Evolutionary conservation across 2,797 vertebrate genomes (phyloP).

Genomic region (Botia kubotai): DNA sequence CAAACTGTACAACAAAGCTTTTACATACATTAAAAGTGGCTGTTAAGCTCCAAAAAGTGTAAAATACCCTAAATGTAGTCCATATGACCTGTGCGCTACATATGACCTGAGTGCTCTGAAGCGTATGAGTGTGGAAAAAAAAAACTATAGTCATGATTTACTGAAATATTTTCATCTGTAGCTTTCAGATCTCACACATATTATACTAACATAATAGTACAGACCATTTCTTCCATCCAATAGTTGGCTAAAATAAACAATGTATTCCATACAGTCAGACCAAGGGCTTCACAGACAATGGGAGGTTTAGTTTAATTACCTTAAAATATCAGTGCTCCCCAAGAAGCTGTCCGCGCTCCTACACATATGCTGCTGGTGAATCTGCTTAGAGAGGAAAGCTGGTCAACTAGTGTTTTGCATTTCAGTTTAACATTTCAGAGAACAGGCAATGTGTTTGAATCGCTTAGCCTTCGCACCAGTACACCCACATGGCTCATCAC

Average conservation of each 20-base stretch:
- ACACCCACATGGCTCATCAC: slow-evolving; percentile 78
- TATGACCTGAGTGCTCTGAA: too few species aligned
- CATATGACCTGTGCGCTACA: too few species aligned
- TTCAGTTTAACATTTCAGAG: slow-evolving; percentile 84
- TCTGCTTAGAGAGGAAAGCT: slow-evolving; percentile 77
- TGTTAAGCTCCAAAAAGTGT: too few species aligned
- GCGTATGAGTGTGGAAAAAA: too few species aligned
- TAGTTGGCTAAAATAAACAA: slow-evolving; percentile 10
- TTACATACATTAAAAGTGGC: too few species aligned
- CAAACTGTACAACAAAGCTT: too few species aligned
- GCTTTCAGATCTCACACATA: background rate
- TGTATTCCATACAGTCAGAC: background rate
- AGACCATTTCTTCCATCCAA: background rate
- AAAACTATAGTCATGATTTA: too few species aligned
- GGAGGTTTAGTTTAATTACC: slow-evolving; percentile 68
- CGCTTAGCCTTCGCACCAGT: slow-evolving; percentile 76
- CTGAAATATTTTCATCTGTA: background rate
- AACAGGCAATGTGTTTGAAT: slow-evolving; percentile 79
- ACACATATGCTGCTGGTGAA: slow-evolving; percentile 81
- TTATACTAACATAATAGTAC: background rate
- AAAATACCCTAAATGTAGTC: too few species aligned
- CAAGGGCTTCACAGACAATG: slow-evolving; percentile 6
- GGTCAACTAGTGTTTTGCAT: slow-evolving; percentile 80
- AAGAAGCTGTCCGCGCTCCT: slow-evolving; percentile 72
- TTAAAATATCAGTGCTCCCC: slow-evolving; percentile 74